Evolutionary conservation across 2,113 vertebrate species (phyloP).

Genomic region (Bothrops jararaca): DNA sequence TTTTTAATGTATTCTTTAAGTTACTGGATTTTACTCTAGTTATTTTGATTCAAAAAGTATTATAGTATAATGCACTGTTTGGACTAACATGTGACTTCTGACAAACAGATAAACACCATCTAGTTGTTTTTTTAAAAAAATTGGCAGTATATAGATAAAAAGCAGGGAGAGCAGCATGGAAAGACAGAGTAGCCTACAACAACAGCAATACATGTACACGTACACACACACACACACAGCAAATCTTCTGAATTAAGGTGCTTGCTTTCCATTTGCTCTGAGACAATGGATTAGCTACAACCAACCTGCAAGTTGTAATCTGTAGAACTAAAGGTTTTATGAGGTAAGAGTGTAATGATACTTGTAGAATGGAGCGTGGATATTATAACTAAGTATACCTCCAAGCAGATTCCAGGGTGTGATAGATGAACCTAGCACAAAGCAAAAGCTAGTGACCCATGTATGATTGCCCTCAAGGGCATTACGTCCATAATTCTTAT

Average conservation of each 20-base stretch:
- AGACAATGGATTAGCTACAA: not conserved
- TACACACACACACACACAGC: not conserved
- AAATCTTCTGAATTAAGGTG: not conserved
- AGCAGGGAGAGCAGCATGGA: not conserved
- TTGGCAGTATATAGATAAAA: not conserved
- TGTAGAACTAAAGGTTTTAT: not conserved
- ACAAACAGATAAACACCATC: not conserved
- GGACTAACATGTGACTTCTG: not conserved
- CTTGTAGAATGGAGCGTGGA: not conserved
- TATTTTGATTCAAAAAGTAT: not conserved
- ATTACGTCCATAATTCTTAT: not conserved
- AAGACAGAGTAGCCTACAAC: not conserved
- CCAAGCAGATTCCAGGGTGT: not conserved
- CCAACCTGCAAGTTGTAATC: not conserved
- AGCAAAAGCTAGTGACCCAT: not conserved
- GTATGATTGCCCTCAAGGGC: not conserved
- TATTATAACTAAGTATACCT: not conserved
- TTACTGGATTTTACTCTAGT: not conserved
- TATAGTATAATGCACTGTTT: not conserved
- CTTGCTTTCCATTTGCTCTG: not conserved
- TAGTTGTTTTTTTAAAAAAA: not conserved
- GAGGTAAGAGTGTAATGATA: not conserved
- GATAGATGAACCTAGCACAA: not conserved
- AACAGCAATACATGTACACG: not conserved
- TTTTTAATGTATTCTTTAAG: not conserved